Evolutionary conservation across 1,140 invertebrate species (phyloP).

Genomic region (Papilio dardanus): DNA sequence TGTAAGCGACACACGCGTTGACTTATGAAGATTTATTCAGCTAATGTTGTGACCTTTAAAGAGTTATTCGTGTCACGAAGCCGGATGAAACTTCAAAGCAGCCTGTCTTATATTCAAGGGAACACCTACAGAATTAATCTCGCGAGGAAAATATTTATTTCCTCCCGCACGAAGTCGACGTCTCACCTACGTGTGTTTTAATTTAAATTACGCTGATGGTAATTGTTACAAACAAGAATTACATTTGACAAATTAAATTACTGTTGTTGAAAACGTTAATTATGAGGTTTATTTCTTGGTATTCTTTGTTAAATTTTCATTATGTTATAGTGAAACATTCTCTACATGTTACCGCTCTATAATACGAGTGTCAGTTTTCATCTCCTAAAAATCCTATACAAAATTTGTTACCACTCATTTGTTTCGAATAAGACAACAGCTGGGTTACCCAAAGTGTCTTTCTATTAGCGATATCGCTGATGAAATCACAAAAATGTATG

Average conservation of each 20-base stretch:
- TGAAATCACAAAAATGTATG: too few relatives aligned
- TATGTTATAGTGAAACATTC: background rate
- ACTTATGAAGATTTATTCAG: background rate
- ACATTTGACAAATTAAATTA: slow-evolving; percentile 12
- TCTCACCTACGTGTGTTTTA: slow-evolving; percentile 18
- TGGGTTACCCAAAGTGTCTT: too few relatives aligned
- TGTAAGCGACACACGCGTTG: background rate
- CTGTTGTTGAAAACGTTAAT: background rate
- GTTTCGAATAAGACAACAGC: too few relatives aligned
- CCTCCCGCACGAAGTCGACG: background rate
- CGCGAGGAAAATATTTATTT: slow-evolving; percentile 26
- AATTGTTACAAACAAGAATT: slow-evolving; percentile 21
- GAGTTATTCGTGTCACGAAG: slow-evolving; percentile 28
- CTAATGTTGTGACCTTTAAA: slow-evolving; percentile 12
- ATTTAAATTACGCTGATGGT: slow-evolving; percentile 24
- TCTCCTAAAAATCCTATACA: too few relatives aligned
- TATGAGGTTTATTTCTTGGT: background rate
- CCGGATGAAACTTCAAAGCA: slow-evolving; percentile 11
- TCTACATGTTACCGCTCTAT: too few relatives aligned
- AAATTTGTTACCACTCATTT: too few relatives aligned
- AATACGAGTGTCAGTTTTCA: too few relatives aligned
- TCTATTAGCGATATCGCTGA: too few relatives aligned
- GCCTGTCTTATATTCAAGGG: slow-evolving; percentile 26
- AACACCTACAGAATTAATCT: slow-evolving; percentile 20
- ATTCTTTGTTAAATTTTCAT: background rate